Evolutionary conservation across 1,140 invertebrate genomes (phyloP).

Genomic region (Listronotus oregonensis): DNA sequence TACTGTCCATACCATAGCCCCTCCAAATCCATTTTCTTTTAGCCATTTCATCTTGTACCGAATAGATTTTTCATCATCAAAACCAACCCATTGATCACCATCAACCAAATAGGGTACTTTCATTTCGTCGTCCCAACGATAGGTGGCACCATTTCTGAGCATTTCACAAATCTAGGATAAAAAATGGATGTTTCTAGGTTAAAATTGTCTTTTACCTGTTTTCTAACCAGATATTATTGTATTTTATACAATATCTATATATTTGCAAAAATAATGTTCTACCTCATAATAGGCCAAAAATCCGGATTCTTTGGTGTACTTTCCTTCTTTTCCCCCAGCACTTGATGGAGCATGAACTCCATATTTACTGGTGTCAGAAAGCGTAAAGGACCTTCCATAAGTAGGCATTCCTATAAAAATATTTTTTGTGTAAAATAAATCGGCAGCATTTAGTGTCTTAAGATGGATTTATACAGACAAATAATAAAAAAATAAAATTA

Average conservation of each 20-base stretch:
- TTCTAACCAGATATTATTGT: too few species aligned
- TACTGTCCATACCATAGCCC: slow-evolving; percentile 97
- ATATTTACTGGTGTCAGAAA: slow-evolving; percentile 76
- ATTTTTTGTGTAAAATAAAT: too few species aligned
- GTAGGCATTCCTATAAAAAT: slow-evolving; percentile 76
- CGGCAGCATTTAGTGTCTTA: too few species aligned
- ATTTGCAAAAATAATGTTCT: too few species aligned
- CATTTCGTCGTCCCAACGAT: slow-evolving; percentile 91
- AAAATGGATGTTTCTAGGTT: too few species aligned
- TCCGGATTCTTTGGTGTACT: slow-evolving; percentile 90
- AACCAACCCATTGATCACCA: slow-evolving; percentile 93
- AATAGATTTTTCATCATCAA: slow-evolving; percentile 81
- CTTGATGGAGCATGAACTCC: slow-evolving; percentile 86
- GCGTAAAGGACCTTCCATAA: slow-evolving; percentile 92
- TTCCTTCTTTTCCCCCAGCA: slow-evolving; percentile 89
- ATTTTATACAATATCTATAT: too few species aligned
- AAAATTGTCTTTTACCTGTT: too few species aligned
- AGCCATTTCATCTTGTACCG: slow-evolving; percentile 85
- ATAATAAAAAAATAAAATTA: too few species aligned
- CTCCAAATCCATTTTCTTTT: slow-evolving; percentile 90
- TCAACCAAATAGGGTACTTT: slow-evolving; percentile 83
- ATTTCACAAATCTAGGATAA: slow-evolving; percentile 82
- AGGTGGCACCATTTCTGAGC: slow-evolving; percentile 83
- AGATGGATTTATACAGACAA: too few species aligned
- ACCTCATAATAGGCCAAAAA: slow-evolving; percentile 69